phyloP scores from a whole-genome alignment of 2,888 invertebrate species.

The Tinea trinotella region DNA sequence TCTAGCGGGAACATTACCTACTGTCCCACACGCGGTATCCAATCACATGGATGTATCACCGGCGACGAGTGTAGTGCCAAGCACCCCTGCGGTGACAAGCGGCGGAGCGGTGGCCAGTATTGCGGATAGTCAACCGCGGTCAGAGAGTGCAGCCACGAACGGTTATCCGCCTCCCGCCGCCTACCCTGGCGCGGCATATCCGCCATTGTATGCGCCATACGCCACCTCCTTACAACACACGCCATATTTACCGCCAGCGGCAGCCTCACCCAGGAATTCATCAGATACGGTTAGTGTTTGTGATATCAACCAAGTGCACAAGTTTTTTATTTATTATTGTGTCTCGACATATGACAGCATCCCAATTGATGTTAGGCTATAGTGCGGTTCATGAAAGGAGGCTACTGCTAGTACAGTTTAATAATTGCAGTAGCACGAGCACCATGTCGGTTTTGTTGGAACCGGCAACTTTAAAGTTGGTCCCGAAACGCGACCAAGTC shows the following conservation, averaged over 20 bases:
- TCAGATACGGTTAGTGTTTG: constrained; percentile 57
- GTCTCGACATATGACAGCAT: no score
- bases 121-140: constrained; percentile 75
- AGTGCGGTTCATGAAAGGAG: no score
- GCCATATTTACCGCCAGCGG: constrained; percentile 78
- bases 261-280: constrained; percentile 75
- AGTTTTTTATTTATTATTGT: no score
- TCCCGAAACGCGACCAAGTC: no score
- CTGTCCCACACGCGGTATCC: neutral
- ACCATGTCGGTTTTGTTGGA: no score
- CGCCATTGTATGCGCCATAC: constrained; percentile 85
- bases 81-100: constrained; percentile 25
- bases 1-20: neutral
- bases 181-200: constrained; percentile 73
- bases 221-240: constrained; percentile 80
- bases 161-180: constrained; percentile 79
- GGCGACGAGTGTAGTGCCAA: neutral
- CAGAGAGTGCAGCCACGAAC: constrained; percentile 79
- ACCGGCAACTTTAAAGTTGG: no score
- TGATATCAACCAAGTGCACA: no score
- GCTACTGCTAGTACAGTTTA: no score
- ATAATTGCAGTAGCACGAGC: no score
- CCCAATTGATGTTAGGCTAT: no score
- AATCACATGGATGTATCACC: neutral
- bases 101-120: constrained; percentile 44